Evolutionary conservation across 2,113 vertebrate genomes (phyloP), one percentile per base, ranked within the genome.

Genomic region (Leptobrachium ailaonicum): DNA sequence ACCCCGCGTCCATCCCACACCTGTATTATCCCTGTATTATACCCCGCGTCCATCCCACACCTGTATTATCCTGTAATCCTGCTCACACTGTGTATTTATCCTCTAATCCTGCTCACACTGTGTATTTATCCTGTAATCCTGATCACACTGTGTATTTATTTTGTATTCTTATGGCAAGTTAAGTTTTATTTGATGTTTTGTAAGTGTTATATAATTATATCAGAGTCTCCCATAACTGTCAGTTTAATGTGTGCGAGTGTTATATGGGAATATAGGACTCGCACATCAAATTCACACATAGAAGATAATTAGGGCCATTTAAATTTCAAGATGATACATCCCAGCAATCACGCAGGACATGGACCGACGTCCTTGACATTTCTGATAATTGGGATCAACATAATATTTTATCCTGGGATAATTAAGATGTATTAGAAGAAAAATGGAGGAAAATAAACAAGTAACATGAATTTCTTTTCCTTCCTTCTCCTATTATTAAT

Each of bases 111-210:
- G n/a, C n/a, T n/a, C n/a, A n/a, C n/a, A n/a, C n/a, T n/a, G n/a
- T n/a, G n/a, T n/a, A n/a, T n/a, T n/a, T n/a, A n/a, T n/a, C n/a
- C n/a, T n/a, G n/a, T n/a, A n/a, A n/a, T n/a, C n/a, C 20, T 32
- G 20, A 32, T 32, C 20, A 32, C 20, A 32, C 20, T 32, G 20
- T 32, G 20, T 32, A 32, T 20, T 20, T 67, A 32, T 32, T 85
- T 75, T 44, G 74, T 53, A 42, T 83, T 88, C 90, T 68, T 42
- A 68, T 68, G 12, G 40, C 66, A 12, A 11, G 7, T 68, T 42
- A 68, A 2, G 66, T 43, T 68, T 11, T 40, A 11, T 41, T 68
- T 68, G 66, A 68, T 68, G 66, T 68, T 68, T 32, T 42, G 40
- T 43, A 68, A 68, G 3, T 42, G 8, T 12, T 12, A 43, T 40